Percentiles rank a stretch among this genome's conserved stretches.
Evolutionary conservation across 2,797 vertebrate genomes (phyloP).

Genomic region (Lithobates sylvaticus): DNA sequence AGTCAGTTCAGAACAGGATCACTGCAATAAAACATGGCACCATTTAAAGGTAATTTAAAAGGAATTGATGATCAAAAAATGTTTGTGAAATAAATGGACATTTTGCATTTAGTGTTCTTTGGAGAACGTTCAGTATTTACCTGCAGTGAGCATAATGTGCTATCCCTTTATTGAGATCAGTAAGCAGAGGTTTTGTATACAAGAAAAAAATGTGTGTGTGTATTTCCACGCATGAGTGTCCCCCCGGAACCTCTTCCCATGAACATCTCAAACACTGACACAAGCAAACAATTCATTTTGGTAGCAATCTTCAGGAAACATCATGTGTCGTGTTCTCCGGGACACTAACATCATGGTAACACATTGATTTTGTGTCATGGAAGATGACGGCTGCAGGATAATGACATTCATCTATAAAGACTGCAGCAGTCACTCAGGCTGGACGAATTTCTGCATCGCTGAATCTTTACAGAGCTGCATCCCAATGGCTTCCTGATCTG

Average conservation of each 20-base stretch:
- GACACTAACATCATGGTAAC: conserved; percentile 41
- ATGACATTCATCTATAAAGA: conserved; percentile 41
- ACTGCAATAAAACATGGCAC: no score
- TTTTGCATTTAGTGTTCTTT: no score
- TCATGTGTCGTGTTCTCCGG: conserved; percentile 42
- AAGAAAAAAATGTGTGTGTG: background rate
- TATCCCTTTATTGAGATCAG: background rate
- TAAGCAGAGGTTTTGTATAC: background rate
- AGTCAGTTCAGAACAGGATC: no score
- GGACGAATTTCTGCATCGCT: conserved; percentile 35
- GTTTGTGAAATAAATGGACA: no score
- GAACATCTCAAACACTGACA: background rate
- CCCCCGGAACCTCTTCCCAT: background rate
- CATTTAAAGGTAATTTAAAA: no score
- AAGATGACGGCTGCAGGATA: conserved; percentile 29
- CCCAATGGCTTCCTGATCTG: background rate
- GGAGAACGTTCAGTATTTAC: no score
- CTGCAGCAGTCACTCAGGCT: conserved; percentile 10
- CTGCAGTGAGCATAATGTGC: no score
- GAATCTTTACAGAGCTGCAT: background rate
- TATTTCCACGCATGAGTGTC: background rate
- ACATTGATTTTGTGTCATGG: conserved; percentile 55
- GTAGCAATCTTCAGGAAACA: conserved; percentile 29
- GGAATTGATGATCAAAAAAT: no score
- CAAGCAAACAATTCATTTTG: background rate